phyloP scores from a whole-genome alignment of 1,140 invertebrate species.

The Drosophila teissieri region DNA sequence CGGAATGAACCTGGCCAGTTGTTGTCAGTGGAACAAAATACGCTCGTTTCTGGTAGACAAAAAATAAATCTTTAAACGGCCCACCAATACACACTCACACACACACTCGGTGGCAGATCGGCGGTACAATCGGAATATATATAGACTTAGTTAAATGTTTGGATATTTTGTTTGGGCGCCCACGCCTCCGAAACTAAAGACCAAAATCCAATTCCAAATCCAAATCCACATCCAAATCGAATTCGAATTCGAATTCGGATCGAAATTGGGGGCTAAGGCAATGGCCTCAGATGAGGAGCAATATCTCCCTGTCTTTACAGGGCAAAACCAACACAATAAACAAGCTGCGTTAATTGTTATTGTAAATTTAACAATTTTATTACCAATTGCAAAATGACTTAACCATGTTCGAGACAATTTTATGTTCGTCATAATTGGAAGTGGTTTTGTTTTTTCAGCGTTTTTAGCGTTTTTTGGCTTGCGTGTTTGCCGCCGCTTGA shows the following conservation, averaged over 20 bases:
- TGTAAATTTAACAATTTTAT: constrained; percentile 70
- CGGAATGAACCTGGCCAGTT: constrained; percentile 26
- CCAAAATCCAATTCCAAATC: constrained; percentile 13
- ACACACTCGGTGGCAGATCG: background rate
- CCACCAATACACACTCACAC: background rate
- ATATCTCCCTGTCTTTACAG: background rate
- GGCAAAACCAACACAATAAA: constrained; percentile 33
- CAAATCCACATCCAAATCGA: background rate
- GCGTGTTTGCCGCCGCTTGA: constrained; percentile 30
- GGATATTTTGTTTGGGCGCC: constrained; percentile 48
- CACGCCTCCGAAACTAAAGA: constrained; percentile 48
- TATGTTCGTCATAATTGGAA: constrained; percentile 72
- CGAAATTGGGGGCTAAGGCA: constrained; percentile 21
- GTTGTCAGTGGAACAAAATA: constrained; percentile 57
- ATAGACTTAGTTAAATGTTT: constrained; percentile 47
- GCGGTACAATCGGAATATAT: constrained; percentile 30
- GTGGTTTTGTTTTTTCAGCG: constrained; percentile 50
- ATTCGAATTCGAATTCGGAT: constrained; percentile 9
- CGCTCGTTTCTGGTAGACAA: constrained; percentile 35
- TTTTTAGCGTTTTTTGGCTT: constrained; percentile 2
- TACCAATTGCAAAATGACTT: constrained; percentile 69
- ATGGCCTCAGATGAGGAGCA: constrained; percentile 26
- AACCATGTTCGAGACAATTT: constrained; percentile 69
- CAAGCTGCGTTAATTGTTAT: constrained; percentile 59
- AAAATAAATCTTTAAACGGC: constrained; percentile 58